phyloP scores from a whole-genome alignment of 2,797 vertebrate genomes.

The Schizopygopsis pylzovi region DNA sequence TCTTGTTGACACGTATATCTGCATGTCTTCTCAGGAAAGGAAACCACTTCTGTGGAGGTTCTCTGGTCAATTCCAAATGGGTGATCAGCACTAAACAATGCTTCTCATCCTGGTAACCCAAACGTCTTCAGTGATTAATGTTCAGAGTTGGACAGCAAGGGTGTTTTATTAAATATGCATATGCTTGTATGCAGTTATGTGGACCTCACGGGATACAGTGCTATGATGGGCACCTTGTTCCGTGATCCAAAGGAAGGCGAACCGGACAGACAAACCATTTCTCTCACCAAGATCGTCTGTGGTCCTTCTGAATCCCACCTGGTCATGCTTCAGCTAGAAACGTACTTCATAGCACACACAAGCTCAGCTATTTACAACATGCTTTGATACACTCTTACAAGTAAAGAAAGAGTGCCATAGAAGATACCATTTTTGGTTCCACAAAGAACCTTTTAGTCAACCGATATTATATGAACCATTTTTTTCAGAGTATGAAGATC shows the following conservation, averaged over 20 bases:
- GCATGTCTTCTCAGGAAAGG: constrained; percentile 80
- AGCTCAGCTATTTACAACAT: neutral
- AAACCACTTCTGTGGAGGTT: constrained; percentile 94
- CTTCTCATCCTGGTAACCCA: constrained; percentile 90
- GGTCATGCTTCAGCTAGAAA: constrained; percentile 90
- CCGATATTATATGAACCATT: too few species aligned
- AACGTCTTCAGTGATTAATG: neutral
- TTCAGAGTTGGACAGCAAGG: neutral
- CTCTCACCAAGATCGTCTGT: constrained; percentile 86
- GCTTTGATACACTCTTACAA: constrained; percentile 1
- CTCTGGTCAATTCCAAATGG: constrained; percentile 92
- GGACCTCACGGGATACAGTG: constrained; percentile 86
- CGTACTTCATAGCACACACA: constrained; percentile 70
- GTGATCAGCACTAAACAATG: constrained; percentile 95
- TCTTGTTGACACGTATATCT: neutral
- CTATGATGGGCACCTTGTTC: constrained; percentile 89
- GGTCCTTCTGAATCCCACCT: constrained; percentile 92
- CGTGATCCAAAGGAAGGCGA: constrained; percentile 83
- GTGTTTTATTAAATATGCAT: constrained; percentile 33
- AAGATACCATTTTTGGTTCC: neutral
- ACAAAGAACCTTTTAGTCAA: neutral
- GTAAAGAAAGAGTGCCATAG: neutral
- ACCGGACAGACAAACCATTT: constrained; percentile 82
- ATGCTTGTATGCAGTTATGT: constrained; percentile 76
- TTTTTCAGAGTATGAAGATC: too few species aligned